Evolutionary conservation across 2,797 vertebrate species (phyloP), one percentile per base, ranked within the genome.

Genomic region (Hippocampus kuda): DNA sequence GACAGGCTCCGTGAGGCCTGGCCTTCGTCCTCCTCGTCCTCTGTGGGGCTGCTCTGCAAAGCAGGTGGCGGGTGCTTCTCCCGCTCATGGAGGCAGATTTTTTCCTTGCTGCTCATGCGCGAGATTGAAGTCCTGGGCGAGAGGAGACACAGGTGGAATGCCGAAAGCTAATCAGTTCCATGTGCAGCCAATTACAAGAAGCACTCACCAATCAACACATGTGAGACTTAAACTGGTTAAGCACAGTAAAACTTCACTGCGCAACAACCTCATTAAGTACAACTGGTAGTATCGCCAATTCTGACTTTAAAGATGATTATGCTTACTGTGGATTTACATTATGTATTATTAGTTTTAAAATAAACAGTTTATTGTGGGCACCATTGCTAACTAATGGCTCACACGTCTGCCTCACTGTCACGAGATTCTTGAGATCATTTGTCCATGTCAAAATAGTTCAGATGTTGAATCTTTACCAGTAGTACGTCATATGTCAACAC

Each of bases 41-140:
- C 92, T 0, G 90, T 83, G 1, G 91, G 88, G 71, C 81, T 87
- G 70, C 87, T 88, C 73, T 88, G 91, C 83, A 92, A 82, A 57
- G 91, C 88, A 0, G 91, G 90, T 26, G 91, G 88, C 1, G 92
- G 86, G 75, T 92, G 90, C 79, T 92, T 91, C 83, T 94, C 93
- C 1, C 91, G 86, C 83, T 92, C 93, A 0, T 92, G 93, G 67
- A 94, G 88, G 72, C 88, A 91, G 77, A 93, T 91, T 83, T 94
- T 94, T 80, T 94, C 93, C 75, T 89, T 91, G 79, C 93, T 94
- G 90, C 93, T 94, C 92, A 94, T 92, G 88, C 93, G 93, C 89
- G 91, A 93, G 87, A 93, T 93, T 88, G 93, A 94, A 81, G 90
- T 93, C 92, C 93, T 94, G 90, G 82, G 84, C 82, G 85, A 76